Base-by-base conservation (phyloP, 2,888 invertebrate species). In the Andrena minutula region DNA sequence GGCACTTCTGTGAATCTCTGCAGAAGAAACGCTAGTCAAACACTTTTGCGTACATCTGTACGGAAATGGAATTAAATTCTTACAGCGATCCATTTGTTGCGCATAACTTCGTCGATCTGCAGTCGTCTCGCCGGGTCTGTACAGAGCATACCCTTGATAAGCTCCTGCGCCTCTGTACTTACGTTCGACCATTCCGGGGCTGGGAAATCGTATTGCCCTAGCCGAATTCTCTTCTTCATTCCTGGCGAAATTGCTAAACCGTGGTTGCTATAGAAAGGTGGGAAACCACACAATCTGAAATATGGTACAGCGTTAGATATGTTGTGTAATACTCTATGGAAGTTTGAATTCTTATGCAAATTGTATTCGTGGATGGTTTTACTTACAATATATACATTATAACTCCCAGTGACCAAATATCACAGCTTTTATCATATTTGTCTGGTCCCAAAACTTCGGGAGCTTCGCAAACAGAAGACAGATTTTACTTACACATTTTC, bases 361-460 rank as follows among this genome's bases (percentile, higher is more conserved):
- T 12, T 41, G 12, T 70, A 28, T 58, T 26, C 10, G 2, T 2
- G 3, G 64, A 78, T 64, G 7, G 58, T 35, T 49, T 61, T 30
- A 85, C 97, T 96, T 94, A 97, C 95, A 99, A 95, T 91, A 99
- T 99, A 94, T 99, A 99, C 98, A 99, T 99, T 84, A 99, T 99
- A 35, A 99, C 99, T 28, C 99, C 99, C 79, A 99, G 95, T 0
- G 99, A 99, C 99, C 99, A 99, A 92, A 99, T 97, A 95, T 99
- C 99, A 95, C 99, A 99, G 87, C 99, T 99, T 94, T 99, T 99
- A 95, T 99, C 99, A 93, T 99, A 99, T 93, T 99, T 99, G 94
- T 99, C 98, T 5, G 99, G 98, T 1, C 99, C 99, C 72, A 99
- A 95, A 5, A 99, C 99, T 96, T 99, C 96, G 23, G 96, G 96